Conservation (phyloP, 2,888 invertebrate genomes). For the Drosophila prolongata region DNA sequence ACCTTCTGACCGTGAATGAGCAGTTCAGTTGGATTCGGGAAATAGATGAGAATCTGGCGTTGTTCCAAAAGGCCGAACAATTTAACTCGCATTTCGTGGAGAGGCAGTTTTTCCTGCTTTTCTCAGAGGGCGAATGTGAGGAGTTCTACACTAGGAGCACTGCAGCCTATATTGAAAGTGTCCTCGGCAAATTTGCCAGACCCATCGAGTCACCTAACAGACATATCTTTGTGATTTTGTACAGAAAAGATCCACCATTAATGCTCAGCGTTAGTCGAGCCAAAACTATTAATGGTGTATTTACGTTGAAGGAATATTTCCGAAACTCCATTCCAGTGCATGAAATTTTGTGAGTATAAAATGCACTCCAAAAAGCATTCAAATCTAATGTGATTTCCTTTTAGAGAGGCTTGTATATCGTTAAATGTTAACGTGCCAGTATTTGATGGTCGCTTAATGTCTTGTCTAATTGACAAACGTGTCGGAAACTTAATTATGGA, state of each 20-base stretch:
- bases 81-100: constrained; percentile 33
- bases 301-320: constrained; percentile 60
- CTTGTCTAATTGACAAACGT: constrained; percentile 50
- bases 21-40: constrained; percentile 45
- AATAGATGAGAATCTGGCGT: background rate
- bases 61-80: background rate
- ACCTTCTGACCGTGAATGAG: constrained; percentile 46
- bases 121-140: constrained; percentile 21
- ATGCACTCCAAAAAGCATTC: background rate
- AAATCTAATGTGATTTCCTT: background rate
- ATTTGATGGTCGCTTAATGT: constrained; percentile 49
- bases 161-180: constrained; percentile 39
- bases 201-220: constrained; percentile 48
- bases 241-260: constrained; percentile 48
- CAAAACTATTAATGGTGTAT: constrained; percentile 27
- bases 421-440: constrained; percentile 42
- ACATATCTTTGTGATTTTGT: constrained; percentile 55
- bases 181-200: constrained; percentile 51
- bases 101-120: constrained; percentile 54
- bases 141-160: constrained; percentile 38
- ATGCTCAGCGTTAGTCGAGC: constrained; percentile 52
- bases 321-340: constrained; percentile 44
- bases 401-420: constrained; percentile 47
- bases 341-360: constrained; percentile 56
- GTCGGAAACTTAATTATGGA: constrained; percentile 62